Conservation (phyloP, 1,140 invertebrate genomes). For the Solen grandis region DNA sequence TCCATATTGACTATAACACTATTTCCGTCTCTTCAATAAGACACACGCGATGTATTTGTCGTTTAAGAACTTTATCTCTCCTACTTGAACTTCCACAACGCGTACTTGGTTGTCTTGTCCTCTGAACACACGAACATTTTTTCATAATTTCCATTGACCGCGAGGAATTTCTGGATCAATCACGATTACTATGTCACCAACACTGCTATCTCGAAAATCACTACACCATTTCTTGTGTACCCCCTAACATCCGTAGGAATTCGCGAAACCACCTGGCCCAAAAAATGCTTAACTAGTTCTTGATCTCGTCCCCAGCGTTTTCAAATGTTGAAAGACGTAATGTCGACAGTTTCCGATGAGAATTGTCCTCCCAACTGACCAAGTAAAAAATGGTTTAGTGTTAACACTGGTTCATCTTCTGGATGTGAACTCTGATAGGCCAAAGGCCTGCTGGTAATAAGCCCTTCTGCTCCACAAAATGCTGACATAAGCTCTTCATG, state of each 20-base stretch:
- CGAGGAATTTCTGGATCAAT: conserved; percentile 2
- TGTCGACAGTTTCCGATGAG: conserved; percentile 20
- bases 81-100: conserved; percentile 5
- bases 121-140: neutral
- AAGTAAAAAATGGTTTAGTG: conserved; percentile 35
- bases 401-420: conserved; percentile 17
- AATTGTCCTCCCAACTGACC: conserved; percentile 29
- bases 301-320: conserved; percentile 38
- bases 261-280: conserved; percentile 44
- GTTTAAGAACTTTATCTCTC: neutral
- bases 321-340: no score
- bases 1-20: no score
- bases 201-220: neutral
- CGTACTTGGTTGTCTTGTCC: neutral
- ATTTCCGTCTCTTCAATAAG: no score
- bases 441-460: conserved; percentile 30
- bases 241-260: conserved; percentile 14
- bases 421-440: conserved; percentile 20
- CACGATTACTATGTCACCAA: conserved; percentile 2
- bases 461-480: conserved; percentile 6
- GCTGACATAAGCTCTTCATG: conserved; percentile 35
- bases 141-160: conserved; percentile 8
- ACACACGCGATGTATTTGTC: neutral
- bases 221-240: conserved; percentile 1
- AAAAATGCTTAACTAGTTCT: conserved; percentile 43